Conservation (phyloP, 2,888 invertebrate species). For the Copidosoma aretas region DNA sequence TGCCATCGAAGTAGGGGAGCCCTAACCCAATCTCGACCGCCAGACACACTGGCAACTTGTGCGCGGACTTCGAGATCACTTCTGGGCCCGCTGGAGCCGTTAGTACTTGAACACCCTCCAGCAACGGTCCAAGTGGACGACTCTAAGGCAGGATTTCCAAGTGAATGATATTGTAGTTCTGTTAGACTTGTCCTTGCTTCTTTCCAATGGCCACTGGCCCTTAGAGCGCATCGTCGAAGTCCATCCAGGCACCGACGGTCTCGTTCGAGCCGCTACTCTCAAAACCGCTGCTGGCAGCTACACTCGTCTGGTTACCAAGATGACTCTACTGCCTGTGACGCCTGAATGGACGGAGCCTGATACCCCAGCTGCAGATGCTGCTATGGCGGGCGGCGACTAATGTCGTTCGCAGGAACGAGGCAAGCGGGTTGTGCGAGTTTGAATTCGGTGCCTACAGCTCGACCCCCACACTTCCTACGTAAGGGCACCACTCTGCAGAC, state of each 20-base stretch:
- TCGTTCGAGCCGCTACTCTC: constrained; percentile 3
- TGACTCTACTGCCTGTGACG: neutral
- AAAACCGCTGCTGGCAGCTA: neutral
- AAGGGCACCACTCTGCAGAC: too few species aligned
- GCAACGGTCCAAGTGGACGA: neutral
- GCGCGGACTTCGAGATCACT: neutral
- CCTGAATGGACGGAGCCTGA: too few species aligned
- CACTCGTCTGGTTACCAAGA: neutral
- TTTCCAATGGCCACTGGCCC: neutral
- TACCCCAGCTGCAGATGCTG: too few species aligned
- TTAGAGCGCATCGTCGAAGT: neutral
- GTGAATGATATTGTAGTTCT: constrained; percentile 1
- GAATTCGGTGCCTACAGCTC: too few species aligned
- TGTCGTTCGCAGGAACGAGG: too few species aligned
- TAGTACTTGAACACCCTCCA: neutral
- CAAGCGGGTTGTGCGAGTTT: too few species aligned
- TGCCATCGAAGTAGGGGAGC: neutral
- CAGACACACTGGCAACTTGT: neutral
- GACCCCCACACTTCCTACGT: too few species aligned
- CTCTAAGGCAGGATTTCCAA: neutral
- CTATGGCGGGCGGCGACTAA: too few species aligned
- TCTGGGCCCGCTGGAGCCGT: neutral
- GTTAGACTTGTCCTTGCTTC: neutral
- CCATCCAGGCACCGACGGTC: neutral
- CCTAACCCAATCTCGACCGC: neutral